These are phyloP conservation scores for Prunella strophiata DNA, from an alignment of 2,797 vertebrate species.

Conservation along the genomic window DNA sequence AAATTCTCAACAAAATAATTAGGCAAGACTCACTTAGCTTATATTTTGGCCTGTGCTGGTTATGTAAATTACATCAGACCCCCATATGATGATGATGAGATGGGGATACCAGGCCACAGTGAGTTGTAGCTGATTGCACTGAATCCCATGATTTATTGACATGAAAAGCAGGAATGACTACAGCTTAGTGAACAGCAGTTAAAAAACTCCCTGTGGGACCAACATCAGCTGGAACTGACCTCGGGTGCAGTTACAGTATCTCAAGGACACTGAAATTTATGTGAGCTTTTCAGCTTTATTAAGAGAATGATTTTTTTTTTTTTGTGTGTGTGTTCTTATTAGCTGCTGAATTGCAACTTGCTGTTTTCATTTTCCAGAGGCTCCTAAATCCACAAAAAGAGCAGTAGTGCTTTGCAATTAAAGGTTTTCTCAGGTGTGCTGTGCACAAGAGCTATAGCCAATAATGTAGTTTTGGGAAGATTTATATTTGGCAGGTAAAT, in stretches of 20 bases:
- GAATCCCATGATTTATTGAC: not conserved
- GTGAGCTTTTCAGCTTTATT: not conserved
- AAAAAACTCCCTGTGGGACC: not conserved
- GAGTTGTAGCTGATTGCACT: not conserved
- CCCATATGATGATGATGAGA: not conserved
- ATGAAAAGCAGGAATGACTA: not conserved
- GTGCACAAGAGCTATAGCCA: not conserved
- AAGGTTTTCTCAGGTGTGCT: not conserved
- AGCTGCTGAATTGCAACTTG: not conserved
- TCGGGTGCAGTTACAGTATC: not conserved
- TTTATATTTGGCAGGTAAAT: not conserved
- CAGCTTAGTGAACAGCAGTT: not conserved
- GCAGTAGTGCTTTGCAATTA: not conserved
- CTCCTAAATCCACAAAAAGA: not conserved
- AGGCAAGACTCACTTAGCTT: not conserved
- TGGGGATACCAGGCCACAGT: not conserved
- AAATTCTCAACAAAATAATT: not conserved
- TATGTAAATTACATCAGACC: not conserved
- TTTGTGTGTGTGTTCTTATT: not conserved
- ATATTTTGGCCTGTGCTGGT: not conserved
- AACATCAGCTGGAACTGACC: not conserved
- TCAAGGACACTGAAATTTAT: constrained; percentile 8
- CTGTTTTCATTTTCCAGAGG: not conserved
- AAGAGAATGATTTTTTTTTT: not conserved
- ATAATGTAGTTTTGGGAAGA: not conserved